Evolutionary conservation across 2,888 invertebrate genomes (phyloP).

Genomic region (Gari tellinella): DNA sequence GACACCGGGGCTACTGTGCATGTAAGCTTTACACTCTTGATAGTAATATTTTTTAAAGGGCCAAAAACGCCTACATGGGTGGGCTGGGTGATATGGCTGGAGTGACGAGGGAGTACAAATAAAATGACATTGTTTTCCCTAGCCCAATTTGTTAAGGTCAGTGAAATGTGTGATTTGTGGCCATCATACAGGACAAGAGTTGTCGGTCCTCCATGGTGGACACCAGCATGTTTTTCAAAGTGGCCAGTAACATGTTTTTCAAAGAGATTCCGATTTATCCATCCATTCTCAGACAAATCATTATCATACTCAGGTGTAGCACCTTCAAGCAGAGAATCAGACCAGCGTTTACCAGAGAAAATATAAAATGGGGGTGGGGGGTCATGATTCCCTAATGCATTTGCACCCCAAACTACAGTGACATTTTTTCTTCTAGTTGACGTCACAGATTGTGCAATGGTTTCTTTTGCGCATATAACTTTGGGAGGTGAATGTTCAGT

Average conservation of each 20-base stretch:
- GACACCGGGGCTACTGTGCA: constrained; percentile 23
- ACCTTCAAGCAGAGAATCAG: constrained; percentile 25
- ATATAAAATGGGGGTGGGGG: constrained; percentile 56
- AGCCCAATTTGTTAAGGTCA: constrained; percentile 44
- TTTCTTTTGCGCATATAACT: constrained; percentile 27
- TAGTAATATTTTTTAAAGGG: constrained; percentile 30
- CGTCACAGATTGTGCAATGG: constrained; percentile 28
- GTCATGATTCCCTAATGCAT: constrained; percentile 41
- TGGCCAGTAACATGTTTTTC: constrained; percentile 40
- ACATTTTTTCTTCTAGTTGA: constrained; percentile 33
- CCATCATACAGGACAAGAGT: constrained; percentile 44
- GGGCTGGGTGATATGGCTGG: constrained; percentile 38
- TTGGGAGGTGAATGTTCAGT: constrained; percentile 49
- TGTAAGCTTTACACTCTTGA: constrained; percentile 27
- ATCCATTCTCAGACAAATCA: constrained; percentile 44
- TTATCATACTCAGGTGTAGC: constrained; percentile 34
- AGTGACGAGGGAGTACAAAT: constrained; percentile 32
- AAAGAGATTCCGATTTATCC: constrained; percentile 44
- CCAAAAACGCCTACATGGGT: constrained; percentile 40
- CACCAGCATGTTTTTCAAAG: constrained; percentile 38
- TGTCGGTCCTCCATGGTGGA: background rate
- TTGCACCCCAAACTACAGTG: constrained; percentile 33
- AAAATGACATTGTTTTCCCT: constrained; percentile 42
- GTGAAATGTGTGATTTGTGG: constrained; percentile 30
- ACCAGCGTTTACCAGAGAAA: constrained; percentile 53